Conservation (phyloP, 2,888 invertebrate species). For the Andrena minutula region DNA sequence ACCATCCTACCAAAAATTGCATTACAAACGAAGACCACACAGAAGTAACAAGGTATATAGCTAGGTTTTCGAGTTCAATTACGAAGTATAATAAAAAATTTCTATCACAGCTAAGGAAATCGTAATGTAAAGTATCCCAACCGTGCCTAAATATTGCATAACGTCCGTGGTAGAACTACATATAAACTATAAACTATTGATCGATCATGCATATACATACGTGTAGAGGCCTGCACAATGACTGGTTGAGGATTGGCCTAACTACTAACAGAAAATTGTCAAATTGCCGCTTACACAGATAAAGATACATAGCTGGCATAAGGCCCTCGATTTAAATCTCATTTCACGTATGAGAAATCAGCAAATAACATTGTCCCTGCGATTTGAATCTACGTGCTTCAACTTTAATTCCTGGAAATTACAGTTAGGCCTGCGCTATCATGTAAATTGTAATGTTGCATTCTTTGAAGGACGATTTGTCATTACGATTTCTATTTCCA, state of each 20-base stretch:
- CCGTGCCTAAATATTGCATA: not conserved
- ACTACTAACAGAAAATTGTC: not conserved
- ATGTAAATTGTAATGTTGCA: not conserved
- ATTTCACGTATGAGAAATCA: constrained; percentile 31
- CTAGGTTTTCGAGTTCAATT: too few relatives aligned
- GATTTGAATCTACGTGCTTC: constrained; percentile 20
- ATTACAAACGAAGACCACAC: too few relatives aligned
- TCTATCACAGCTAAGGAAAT: not conserved
- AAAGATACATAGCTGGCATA: constrained; percentile 15
- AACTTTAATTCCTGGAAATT: constrained; percentile 28
- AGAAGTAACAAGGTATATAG: too few relatives aligned
- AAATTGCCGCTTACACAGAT: constrained; percentile 22
- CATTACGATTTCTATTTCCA: not conserved
- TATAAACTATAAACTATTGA: not conserved
- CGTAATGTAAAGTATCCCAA: too few relatives aligned
- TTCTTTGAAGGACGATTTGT: not conserved
- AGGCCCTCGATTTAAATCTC: constrained; percentile 29
- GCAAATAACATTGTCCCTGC: constrained; percentile 25
- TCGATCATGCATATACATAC: constrained; percentile 21
- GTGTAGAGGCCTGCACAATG: not conserved
- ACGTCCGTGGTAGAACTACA: not conserved
- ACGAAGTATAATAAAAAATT: not conserved
- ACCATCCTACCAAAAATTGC: too few relatives aligned
- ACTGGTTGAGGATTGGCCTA: too few relatives aligned
- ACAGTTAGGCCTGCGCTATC: not conserved